Base-by-base conservation (phyloP, 23 tunicate species). In the Halocynthia roretzi region DNA sequence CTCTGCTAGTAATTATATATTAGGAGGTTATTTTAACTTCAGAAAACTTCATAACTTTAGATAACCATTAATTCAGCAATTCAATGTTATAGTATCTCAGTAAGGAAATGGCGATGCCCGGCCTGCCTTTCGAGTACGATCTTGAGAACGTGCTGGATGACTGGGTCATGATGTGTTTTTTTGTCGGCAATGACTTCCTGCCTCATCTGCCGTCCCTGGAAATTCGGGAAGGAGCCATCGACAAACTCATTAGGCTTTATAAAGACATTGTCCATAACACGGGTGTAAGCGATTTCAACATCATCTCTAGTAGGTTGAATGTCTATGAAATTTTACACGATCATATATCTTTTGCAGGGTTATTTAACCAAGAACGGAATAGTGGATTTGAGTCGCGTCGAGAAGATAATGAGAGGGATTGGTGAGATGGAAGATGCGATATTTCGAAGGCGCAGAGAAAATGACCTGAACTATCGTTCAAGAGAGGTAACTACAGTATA, bases 161-260 rank as follows among this genome's bases (percentile, higher is more conserved):
- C 67, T 94, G 99, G 99, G 94, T 94, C 56, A 89, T 94, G 91
- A 84, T 94, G 99, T 94, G 99, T 77, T 94, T 94, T 77, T 94
- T 94, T 74, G 99, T 94, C 53, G 99, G 99, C 12, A 94, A 94
- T 53, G 99, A 94, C 52, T 94, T 94, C 63, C 87, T 94, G 9
- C 99, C 99, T 50, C 99, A 94, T 73, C 71, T 94, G 10, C 99
- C 99, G 8, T 88, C 95, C 5, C 75, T 94, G 9, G 95, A 84
- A 54, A 94, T 94, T 50, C 76, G 99, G 60, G 99, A 94, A 68
- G 99, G 99, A 20, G 99, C 99, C 7, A 94, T 94, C 71, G 99
- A 94, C 75, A 94, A 94, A 69, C 87, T 94, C 12, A 95, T 94
- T 21, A 66, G 80, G 53, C 72, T 94, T 1, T 94, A 94, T 75